These are phyloP conservation scores for Lasius platythorax DNA, from an alignment of 2,888 invertebrate species.

Conservation along the genomic window DNA sequence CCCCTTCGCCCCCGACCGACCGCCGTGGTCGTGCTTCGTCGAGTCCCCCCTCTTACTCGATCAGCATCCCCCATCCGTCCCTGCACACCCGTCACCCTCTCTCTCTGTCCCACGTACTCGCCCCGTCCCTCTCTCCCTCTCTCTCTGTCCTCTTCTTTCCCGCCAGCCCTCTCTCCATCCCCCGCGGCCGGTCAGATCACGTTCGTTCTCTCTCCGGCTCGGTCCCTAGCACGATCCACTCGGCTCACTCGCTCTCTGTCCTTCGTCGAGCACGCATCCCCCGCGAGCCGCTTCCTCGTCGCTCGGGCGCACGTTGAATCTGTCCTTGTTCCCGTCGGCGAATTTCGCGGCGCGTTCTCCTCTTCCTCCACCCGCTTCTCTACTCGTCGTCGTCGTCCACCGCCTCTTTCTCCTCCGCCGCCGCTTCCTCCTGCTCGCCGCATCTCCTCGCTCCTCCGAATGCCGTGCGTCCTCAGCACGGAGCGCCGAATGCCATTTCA, in stretches of 20 bases:
- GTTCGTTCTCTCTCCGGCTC: conserved; percentile 52
- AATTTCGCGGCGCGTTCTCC: conserved; percentile 82
- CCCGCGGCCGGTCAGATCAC: conserved; percentile 70
- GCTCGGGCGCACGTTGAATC: conserved; percentile 71
- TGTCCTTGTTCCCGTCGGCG: conserved; percentile 82
- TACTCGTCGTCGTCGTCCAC: conserved; percentile 64
- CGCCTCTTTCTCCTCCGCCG: conserved; percentile 65
- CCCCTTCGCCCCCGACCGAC: conserved; percentile 46
- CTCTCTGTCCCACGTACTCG: conserved; percentile 48
- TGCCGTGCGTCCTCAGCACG: conserved; percentile 82
- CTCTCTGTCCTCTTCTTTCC: conserved; percentile 52
- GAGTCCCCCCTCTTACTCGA: conserved; percentile 48
- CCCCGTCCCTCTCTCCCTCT: conserved; percentile 59
- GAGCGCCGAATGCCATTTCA: conserved; percentile 85
- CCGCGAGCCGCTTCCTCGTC: conserved; percentile 75
- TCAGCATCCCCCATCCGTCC: conserved; percentile 64
- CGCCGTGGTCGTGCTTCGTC: conserved; percentile 45
- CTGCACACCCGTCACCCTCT: conserved; percentile 56
- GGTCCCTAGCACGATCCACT: conserved; percentile 57
- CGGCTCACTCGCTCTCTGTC: conserved; percentile 76
- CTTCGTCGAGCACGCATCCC: conserved; percentile 75
- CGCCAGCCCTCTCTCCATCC: conserved; percentile 47
- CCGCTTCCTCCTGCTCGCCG: conserved; percentile 71
- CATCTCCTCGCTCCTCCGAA: conserved; percentile 80
- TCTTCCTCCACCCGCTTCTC: conserved; percentile 63